Evolutionary conservation across 2,888 invertebrate species (phyloP).

Genomic region (Xanthia togata): DNA sequence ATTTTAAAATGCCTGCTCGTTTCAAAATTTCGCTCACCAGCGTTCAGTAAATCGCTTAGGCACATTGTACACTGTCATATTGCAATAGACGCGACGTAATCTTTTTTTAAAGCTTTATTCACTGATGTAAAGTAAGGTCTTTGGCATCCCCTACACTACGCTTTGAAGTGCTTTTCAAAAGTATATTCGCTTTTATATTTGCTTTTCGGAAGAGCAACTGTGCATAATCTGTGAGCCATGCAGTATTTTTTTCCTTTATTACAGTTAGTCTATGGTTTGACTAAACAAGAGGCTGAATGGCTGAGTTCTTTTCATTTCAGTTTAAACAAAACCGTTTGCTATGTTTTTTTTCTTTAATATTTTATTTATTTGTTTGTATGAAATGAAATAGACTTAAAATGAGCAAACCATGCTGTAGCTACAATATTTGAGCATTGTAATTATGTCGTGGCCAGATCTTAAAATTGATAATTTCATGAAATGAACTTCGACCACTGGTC

Average conservation of each 20-base stretch:
- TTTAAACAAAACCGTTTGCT: not conserved
- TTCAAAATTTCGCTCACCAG: constrained; percentile 50
- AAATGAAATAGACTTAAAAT: not conserved
- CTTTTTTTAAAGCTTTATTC: constrained; percentile 30
- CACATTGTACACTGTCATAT: constrained; percentile 35
- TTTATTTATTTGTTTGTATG: not conserved
- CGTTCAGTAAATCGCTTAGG: constrained; percentile 33
- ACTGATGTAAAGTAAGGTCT: constrained; percentile 13
- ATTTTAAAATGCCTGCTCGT: constrained; percentile 37
- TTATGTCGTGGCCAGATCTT: no score
- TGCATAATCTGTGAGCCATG: constrained; percentile 12
- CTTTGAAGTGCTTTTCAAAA: constrained; percentile 21
- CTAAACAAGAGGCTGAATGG: constrained; percentile 9
- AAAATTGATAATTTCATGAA: no score
- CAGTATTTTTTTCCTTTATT: constrained; percentile 3
- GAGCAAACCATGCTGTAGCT: not conserved
- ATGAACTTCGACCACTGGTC: no score
- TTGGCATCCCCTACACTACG: not conserved
- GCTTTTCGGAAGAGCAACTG: constrained; percentile 4
- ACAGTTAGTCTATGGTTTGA: not conserved
- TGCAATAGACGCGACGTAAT: constrained; percentile 14
- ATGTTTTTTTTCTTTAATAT: not conserved
- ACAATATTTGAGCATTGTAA: not conserved
- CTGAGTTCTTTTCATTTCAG: constrained; percentile 10
- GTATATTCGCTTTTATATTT: constrained; percentile 17